Conservation (phyloP, 1,140 invertebrate species). For the Brevipalpus yothersi region DNA sequence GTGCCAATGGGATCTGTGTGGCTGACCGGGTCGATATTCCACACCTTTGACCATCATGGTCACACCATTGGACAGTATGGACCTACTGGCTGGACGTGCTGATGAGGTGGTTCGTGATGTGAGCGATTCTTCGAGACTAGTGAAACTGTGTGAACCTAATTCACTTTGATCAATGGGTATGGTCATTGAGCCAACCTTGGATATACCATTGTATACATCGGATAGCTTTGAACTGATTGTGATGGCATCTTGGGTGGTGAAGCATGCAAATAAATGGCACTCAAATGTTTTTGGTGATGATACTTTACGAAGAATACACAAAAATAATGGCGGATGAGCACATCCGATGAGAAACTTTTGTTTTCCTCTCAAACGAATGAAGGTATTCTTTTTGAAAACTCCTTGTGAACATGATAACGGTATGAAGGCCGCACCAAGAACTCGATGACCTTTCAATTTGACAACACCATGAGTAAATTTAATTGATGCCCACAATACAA, state of each 20-base stretch:
- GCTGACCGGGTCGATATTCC: no score
- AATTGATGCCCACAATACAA: constrained; percentile 12
- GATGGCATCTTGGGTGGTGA: constrained; percentile 52
- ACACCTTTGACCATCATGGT: no score
- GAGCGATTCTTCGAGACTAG: not conserved
- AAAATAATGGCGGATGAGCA: constrained; percentile 58
- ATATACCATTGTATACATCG: not conserved
- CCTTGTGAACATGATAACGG: constrained; percentile 13
- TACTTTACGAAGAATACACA: constrained; percentile 47
- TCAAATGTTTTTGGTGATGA: constrained; percentile 39
- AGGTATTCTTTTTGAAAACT: constrained; percentile 11
- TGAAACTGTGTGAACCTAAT: not conserved
- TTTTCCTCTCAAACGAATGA: constrained; percentile 7
- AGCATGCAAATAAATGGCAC: constrained; percentile 69
- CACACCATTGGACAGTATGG: no score
- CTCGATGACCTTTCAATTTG: not conserved
- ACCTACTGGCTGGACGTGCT: no score
- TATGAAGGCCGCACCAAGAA: constrained; percentile 12
- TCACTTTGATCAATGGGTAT: not conserved
- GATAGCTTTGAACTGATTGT: constrained; percentile 27
- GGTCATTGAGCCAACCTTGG: not conserved
- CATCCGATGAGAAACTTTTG: constrained; percentile 5
- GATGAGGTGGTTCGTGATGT: not conserved
- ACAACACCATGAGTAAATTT: constrained; percentile 6
- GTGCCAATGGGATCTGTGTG: no score